Evolutionary conservation across 2,888 invertebrate genomes (phyloP).

Genomic region (Incurvaria masculella): DNA sequence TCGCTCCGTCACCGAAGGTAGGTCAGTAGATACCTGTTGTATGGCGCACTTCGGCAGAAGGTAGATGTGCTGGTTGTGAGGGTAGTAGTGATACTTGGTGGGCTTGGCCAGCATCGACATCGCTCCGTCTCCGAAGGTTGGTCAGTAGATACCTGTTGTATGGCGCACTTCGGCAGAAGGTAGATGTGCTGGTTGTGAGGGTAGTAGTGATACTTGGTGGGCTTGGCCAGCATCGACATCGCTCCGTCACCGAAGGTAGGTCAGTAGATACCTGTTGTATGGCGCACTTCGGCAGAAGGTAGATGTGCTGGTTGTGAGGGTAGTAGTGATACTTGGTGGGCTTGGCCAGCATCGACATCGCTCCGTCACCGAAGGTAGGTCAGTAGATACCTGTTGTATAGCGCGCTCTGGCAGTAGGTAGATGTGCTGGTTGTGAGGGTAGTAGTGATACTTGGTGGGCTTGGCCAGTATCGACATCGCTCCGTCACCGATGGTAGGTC

Average conservation of each 20-base stretch:
- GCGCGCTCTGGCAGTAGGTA: background rate
- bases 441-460: constrained; percentile 79
- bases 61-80: background rate
- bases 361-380: too few species aligned
- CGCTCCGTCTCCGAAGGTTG: too few species aligned
- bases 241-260: too few species aligned
- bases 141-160: constrained; percentile 66
- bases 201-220: constrained; percentile 79
- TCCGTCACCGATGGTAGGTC: too few species aligned
- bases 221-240: constrained; percentile 62
- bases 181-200: constrained; percentile 81
- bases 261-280: constrained; percentile 23
- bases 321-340: background rate
- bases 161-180: constrained; percentile 76
- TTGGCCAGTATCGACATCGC: constrained; percentile 60
- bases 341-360: background rate
- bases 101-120: background rate
- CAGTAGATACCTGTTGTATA: constrained; percentile 21
- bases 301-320: background rate
- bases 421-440: constrained; percentile 67
- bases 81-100: too few species aligned
- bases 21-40: too few species aligned
- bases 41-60: background rate
- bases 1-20: constrained; percentile 50
- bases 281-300: background rate